phyloP scores from a whole-genome alignment of 1,140 invertebrate genomes.

The Leptopilina clavipes region DNA sequence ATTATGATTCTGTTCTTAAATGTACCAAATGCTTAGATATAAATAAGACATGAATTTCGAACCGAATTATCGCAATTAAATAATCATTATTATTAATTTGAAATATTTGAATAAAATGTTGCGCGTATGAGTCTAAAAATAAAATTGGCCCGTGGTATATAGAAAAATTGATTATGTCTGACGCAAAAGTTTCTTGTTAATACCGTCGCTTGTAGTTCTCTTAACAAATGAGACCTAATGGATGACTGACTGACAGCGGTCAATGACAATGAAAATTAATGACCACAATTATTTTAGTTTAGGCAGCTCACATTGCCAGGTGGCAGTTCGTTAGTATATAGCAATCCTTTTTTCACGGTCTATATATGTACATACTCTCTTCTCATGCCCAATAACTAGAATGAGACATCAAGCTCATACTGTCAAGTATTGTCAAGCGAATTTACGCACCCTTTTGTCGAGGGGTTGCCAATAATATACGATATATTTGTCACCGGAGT shows the following conservation, averaged over 20 bases:
- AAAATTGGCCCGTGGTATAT: neutral
- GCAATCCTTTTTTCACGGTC: constrained; percentile 7
- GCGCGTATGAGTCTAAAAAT: neutral
- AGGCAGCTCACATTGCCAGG: constrained; percentile 37
- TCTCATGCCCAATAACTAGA: constrained; percentile 45
- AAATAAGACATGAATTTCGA: too few species aligned
- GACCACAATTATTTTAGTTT: constrained; percentile 45
- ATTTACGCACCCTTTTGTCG: constrained; percentile 49
- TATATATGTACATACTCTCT: neutral
- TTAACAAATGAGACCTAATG: constrained; percentile 44
- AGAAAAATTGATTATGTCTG: neutral
- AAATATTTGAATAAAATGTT: neutral
- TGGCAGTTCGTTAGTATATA: constrained; percentile 26
- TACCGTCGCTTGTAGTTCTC: constrained; percentile 15
- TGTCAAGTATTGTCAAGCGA: constrained; percentile 28
- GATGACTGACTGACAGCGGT: constrained; percentile 40
- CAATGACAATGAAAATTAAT: constrained; percentile 48
- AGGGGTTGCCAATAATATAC: constrained; percentile 48
- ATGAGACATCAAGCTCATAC: constrained; percentile 59
- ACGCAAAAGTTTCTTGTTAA: neutral
- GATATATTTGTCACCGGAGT: constrained; percentile 60
- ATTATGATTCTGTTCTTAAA: too few species aligned
- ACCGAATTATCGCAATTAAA: neutral
- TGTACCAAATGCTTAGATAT: too few species aligned
- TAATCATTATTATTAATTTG: constrained; percentile 6